A percentile compares a stretch with the other conserved stretches of the same genome.
phyloP scores from a whole-genome alignment of 2,888 invertebrate genomes.

The Psococerastis gibbosa region DNA sequence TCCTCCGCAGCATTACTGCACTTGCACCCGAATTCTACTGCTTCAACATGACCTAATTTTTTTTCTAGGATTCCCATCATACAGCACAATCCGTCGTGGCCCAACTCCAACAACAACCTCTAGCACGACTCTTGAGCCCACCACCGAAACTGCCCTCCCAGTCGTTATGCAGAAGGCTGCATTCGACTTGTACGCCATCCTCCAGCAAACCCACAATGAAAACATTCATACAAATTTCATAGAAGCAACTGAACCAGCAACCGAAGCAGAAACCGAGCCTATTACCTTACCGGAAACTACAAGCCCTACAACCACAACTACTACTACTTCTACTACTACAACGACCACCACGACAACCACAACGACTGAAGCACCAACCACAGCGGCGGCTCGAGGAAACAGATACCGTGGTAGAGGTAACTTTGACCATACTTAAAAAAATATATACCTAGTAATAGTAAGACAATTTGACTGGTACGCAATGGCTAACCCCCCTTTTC shows the following conservation, averaged over 20 bases:
- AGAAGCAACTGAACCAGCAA: conserved; percentile 19
- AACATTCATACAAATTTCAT: conserved; percentile 18
- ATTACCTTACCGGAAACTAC: conserved; percentile 26
- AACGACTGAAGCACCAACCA: conserved; percentile 25
- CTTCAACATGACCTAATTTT: too few species aligned
- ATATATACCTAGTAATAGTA: background rate
- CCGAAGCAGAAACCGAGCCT: conserved; percentile 21
- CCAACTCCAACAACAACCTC: too few species aligned
- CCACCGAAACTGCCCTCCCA: too few species aligned
- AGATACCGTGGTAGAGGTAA: background rate
- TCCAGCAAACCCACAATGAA: conserved; percentile 39
- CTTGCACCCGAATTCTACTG: too few species aligned
- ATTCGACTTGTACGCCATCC: conserved; percentile 60
- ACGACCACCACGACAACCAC: conserved; percentile 30
- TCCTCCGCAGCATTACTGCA: too few species aligned
- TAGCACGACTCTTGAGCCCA: conserved; percentile 27
- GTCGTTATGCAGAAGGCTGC: conserved; percentile 48
- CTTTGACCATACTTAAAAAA: background rate
- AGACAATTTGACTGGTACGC: background rate
- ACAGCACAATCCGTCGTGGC: too few species aligned
- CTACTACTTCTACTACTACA: conserved; percentile 34
- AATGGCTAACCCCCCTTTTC: too few species aligned
- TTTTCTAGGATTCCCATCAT: too few species aligned
- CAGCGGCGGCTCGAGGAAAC: conserved; percentile 18
- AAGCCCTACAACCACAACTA: conserved; percentile 32